phyloP scores from a whole-genome alignment of 2,113 vertebrate species.

The Phoenicopterus ruber region DNA sequence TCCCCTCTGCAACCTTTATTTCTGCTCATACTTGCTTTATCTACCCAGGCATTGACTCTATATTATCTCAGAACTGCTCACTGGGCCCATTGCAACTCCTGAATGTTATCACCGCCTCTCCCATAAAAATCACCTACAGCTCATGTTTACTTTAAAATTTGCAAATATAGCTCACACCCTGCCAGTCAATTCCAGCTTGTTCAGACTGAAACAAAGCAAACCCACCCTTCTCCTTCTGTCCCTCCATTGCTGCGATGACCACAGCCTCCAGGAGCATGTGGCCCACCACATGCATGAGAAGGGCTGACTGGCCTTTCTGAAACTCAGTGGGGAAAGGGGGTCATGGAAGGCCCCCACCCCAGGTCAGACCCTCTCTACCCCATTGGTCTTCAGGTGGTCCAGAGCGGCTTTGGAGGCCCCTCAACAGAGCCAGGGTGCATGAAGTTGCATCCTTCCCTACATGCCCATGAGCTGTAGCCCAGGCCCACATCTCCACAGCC shows the following conservation, averaged over 20 bases:
- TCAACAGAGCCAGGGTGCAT: not conserved
- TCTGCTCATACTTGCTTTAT: constrained; percentile 48
- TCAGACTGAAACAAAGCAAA: not conserved
- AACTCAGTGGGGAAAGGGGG: not conserved
- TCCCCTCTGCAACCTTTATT: constrained; percentile 23
- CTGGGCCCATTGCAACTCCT: constrained; percentile 38
- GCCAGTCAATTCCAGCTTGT: not conserved
- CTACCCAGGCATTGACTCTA: not conserved
- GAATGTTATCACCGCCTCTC: constrained; percentile 68
- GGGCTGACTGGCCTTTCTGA: not conserved
- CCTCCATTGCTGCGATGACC: not conserved
- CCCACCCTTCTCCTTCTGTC: not conserved
- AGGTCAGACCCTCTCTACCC: not conserved
- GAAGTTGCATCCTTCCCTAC: not conserved
- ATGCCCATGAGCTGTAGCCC: not conserved
- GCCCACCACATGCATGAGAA: not conserved
- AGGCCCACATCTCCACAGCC: not conserved
- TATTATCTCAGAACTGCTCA: constrained; percentile 23
- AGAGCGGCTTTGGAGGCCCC: not conserved
- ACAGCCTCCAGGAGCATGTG: not conserved
- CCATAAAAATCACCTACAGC: constrained; percentile 27
- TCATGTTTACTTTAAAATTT: constrained; percentile 50
- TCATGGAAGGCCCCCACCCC: not conserved
- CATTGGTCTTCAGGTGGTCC: not conserved
- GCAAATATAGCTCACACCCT: constrained; percentile 64